phyloP scores from a whole-genome alignment of 37 sponge, comb jelly and placozoan species.

The Oopsacas minuta region DNA sequence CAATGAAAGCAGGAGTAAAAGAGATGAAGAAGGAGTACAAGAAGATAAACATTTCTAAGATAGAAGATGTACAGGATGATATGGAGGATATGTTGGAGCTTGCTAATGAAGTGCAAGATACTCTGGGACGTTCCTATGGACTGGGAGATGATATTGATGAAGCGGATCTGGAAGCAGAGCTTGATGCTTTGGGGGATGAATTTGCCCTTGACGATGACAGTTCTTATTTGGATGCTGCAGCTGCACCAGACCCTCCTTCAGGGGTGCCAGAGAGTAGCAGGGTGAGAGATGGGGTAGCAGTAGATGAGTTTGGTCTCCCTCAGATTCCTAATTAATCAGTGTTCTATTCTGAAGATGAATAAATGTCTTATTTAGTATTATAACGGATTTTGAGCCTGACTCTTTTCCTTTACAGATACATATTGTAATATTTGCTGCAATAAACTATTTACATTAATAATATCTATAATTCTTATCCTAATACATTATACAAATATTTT shows the following conservation, averaged over 20 bases:
- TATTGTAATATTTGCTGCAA: background rate
- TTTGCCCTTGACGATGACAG: constrained; percentile 75
- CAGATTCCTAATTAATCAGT: constrained; percentile 20
- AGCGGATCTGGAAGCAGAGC: constrained; percentile 94
- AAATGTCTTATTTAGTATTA: background rate
- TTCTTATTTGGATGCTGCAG: constrained; percentile 66
- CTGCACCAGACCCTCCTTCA: constrained; percentile 75
- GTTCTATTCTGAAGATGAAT: background rate
- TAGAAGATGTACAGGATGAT: constrained; percentile 96
- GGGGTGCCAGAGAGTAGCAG: constrained; percentile 42
- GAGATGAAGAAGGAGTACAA: constrained; percentile 99
- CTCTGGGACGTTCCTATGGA: constrained; percentile 76
- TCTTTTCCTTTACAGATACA: background rate
- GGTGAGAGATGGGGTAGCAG: constrained; percentile 53
- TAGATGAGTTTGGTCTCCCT: constrained; percentile 94
- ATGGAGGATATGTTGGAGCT: constrained; percentile 95
- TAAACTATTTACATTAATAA: background rate
- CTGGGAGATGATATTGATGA: constrained; percentile 97
- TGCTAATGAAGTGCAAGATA: constrained; percentile 90
- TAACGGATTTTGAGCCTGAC: background rate
- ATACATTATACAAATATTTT: background rate
- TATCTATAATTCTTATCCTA: background rate
- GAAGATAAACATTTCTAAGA: constrained; percentile 88
- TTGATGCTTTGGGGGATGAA: constrained; percentile 95
- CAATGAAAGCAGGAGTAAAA: constrained; percentile 94